phyloP scores from a whole-genome alignment of 2,797 vertebrate genomes.

The Hybognathus amarus region DNA sequence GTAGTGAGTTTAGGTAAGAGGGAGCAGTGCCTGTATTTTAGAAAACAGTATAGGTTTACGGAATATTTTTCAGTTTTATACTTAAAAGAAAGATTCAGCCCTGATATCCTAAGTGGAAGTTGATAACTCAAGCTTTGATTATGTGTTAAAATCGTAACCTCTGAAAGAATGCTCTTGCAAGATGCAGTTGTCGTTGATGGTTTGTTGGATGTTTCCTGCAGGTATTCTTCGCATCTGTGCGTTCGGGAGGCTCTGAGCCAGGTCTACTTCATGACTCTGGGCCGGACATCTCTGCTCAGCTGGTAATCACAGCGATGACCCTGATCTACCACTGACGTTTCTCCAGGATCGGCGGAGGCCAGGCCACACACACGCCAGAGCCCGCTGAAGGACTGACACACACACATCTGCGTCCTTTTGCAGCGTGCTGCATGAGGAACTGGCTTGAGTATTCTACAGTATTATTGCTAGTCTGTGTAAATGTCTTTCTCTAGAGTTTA shows the following conservation, averaged over 20 bases:
- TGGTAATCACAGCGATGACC: conserved; percentile 81
- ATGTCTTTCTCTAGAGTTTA: conserved; percentile 84
- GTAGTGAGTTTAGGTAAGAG: too few relatives aligned
- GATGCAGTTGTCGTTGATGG: too few relatives aligned
- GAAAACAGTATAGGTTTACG: too few relatives aligned
- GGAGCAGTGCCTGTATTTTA: too few relatives aligned
- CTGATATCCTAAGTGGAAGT: neutral
- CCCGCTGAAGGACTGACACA: conserved; percentile 43
- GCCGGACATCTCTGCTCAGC: conserved; percentile 90
- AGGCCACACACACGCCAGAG: conserved; percentile 3
- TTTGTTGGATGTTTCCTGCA: conserved; percentile 55
- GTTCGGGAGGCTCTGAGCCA: conserved; percentile 90
- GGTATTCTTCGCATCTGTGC: conserved; percentile 91
- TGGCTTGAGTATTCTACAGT: conserved; percentile 76
- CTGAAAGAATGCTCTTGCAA: neutral
- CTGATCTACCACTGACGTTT: conserved; percentile 68
- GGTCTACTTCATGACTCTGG: conserved; percentile 93
- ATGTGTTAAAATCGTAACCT: too few relatives aligned
- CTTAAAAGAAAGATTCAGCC: too few relatives aligned
- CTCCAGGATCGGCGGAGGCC: conserved; percentile 17
- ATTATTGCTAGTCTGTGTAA: conserved; percentile 83
- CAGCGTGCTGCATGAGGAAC: conserved; percentile 48
- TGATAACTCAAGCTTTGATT: too few relatives aligned
- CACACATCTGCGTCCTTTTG: conserved; percentile 31
- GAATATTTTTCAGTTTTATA: too few relatives aligned